Base-by-base conservation (phyloP, 1,140 invertebrate species). In the Laupala kohalensis region DNA sequence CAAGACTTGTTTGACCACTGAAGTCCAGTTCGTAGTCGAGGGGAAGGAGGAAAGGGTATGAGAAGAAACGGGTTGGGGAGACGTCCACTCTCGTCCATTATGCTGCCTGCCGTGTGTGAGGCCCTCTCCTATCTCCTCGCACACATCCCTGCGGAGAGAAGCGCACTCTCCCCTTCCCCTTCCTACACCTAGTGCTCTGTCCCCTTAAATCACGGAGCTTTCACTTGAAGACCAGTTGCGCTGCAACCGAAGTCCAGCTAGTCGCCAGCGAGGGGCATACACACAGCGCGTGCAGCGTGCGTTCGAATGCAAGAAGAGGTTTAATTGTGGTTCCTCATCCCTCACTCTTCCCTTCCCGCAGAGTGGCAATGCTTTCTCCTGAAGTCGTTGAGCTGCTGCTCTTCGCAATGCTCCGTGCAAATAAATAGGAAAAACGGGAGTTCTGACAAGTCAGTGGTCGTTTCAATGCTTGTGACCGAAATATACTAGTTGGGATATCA, bases 1-100 rank as follows among this genome's bases (percentile, higher is more conserved):
- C 67, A 68, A 68, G 67, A 68, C 67, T 68, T 3, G 67, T 68
- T 37, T 68, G 67, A 68, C 67, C 67, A 68, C 67, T 37, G 67
- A 68, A 37, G 67, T 68, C 67, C 67, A 68, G 67, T 68, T 19
- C 67, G 4, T 2, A 68, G 12, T 68, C 9, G 37, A 19, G 37
- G 37, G 37, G 37, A 19, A 19, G 37, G 37, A 53, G 37, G 37
- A 19, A 53, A 19, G 37, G 37, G 37, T 13, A 53, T 13, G 37
- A 53, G 37, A 19, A 19, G 37, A 53, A 53, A 53, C 9, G 37
- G 37, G 37, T 53, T 19, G 37, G 19, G 30, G 37, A 9, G 37
- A 53, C 9, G 37, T 53, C 37, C 37, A 53, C 37, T 53, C 37
- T 53, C 37, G 37, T 53, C 37, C 37, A 53, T 53, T 53, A 53